Evolutionary conservation across 2,797 vertebrate species (phyloP).

Genomic region (Atherinosoma microstoma): DNA sequence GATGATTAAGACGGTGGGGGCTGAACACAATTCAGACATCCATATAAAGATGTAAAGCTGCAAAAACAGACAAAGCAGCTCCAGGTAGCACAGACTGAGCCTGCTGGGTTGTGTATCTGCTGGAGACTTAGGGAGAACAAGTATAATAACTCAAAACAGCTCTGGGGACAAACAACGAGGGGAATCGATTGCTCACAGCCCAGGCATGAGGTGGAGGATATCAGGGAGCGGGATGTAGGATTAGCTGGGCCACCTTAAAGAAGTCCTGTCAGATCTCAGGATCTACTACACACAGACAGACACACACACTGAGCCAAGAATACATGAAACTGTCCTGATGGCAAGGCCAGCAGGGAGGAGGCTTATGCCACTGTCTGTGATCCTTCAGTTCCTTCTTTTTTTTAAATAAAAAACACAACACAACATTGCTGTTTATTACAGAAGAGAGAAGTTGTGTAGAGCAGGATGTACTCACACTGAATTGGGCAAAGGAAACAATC

Average conservation of each 20-base stretch:
- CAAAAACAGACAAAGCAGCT: conserved; percentile 40
- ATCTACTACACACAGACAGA: conserved; percentile 24
- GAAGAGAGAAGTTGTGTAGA: background rate
- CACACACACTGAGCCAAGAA: conserved; percentile 14
- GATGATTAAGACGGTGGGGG: conserved; percentile 57
- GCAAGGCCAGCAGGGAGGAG: conserved; percentile 32
- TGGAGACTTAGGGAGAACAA: conserved; percentile 64
- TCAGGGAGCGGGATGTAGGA: conserved; percentile 66
- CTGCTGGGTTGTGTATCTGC: conserved; percentile 70
- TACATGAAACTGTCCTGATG: conserved; percentile 36
- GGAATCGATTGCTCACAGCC: conserved; percentile 78
- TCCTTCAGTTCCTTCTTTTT: conserved; percentile 36
- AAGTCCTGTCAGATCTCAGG: conserved; percentile 58
- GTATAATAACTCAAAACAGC: conserved; percentile 80
- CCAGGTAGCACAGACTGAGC: conserved; percentile 48
- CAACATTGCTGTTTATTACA: conserved; percentile 29
- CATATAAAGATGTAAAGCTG: conserved; percentile 59
- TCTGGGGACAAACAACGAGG: conserved; percentile 81
- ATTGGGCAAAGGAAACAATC: background rate
- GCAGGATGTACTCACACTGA: conserved; percentile 2
- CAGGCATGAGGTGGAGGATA: conserved; percentile 61
- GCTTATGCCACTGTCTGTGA: conserved; percentile 34
- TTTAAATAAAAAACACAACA: background rate
- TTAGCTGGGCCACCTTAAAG: conserved; percentile 76
- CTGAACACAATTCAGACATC: conserved; percentile 55